Evolutionary conservation across 1,140 invertebrate species (phyloP).

Genomic region (Heterodera carotae): DNA sequence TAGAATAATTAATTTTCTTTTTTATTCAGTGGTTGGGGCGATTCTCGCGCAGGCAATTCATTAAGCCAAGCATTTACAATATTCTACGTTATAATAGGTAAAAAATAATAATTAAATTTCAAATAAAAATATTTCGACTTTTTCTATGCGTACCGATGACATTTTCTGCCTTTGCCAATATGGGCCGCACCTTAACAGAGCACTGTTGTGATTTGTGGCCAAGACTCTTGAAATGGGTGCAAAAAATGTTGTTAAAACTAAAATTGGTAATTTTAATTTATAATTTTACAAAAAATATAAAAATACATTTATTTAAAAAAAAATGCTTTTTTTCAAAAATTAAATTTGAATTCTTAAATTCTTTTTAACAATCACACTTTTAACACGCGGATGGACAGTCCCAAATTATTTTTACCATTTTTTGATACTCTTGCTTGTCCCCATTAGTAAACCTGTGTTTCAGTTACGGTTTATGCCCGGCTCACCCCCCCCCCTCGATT

Average conservation of each 20-base stretch:
- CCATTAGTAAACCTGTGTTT: too few species aligned
- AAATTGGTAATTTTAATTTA: background rate
- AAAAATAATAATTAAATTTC: background rate
- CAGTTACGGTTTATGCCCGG: too few species aligned
- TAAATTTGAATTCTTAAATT: too few species aligned
- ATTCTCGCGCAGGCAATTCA: constrained; percentile 19
- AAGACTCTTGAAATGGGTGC: constrained; percentile 6
- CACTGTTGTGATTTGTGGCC: constrained; percentile 25
- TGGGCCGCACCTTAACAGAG: constrained; percentile 8
- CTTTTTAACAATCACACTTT: too few species aligned
- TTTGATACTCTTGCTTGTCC: too few species aligned
- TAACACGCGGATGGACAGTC: too few species aligned
- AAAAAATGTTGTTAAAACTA: background rate
- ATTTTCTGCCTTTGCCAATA: constrained; percentile 27
- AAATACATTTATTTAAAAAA: too few species aligned
- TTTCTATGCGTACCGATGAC: constrained; percentile 16
- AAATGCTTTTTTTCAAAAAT: too few species aligned
- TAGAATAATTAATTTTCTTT: too few species aligned
- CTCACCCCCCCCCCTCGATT: too few species aligned
- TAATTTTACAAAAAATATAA: too few species aligned
- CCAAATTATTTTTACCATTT: too few species aligned
- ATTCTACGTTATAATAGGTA: constrained; percentile 21
- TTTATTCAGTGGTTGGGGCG: constrained; percentile 21
- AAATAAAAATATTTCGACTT: background rate
- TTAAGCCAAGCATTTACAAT: constrained; percentile 25